Evolutionary conservation across 2,888 invertebrate species (phyloP), one percentile per base, ranked within the genome.

Genomic region (Synergus japonicus): DNA sequence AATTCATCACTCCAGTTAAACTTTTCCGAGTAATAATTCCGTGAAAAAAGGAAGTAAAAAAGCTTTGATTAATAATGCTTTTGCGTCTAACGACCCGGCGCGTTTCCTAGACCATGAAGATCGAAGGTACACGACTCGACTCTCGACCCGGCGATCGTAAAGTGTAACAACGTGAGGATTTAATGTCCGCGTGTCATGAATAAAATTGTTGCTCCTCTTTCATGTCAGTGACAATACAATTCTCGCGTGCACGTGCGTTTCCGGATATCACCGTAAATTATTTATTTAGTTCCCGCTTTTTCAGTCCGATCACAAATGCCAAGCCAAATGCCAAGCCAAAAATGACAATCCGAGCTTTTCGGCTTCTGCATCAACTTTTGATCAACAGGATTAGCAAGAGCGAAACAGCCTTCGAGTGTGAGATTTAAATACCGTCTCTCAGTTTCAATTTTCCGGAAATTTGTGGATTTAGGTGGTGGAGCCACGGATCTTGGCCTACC

Each of bases 101-200:
- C 73, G 41, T 58, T 73, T 58, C 37, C n/a, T n/a, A 58, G 73
- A 41, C 73, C 54, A 73, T 73, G 29, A 58, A 73, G 54, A 73
- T 73, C 54, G 73, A 58, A 73, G 41, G 37, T 73, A 73, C 18
- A 66, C 41, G 37, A 29, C 69, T 46, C 29, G 69, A 49, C 49
- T 69, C 69, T 69, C 69, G 69, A 69, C 69, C 49, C 49, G 13
- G 49, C 49, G 29, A 69, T 69, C 69, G 69, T 69, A 69, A 49
- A 49, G 3, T 46, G 46, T 49, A 29, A 9, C n/a, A 54, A 54
- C n/a, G 7, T 54, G n/a, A 49, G 29, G 46, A 29, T 69, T 49
- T 69, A 69, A 69, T 69, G n/a, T 69, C 67, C 49, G 69, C 69
- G 49, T 37, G 69, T 69, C 69, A 69, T 69, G 37, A 69, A 69